Evolutionary conservation across 2,888 invertebrate species (phyloP).

Genomic region (Cybosia mesomella): DNA sequence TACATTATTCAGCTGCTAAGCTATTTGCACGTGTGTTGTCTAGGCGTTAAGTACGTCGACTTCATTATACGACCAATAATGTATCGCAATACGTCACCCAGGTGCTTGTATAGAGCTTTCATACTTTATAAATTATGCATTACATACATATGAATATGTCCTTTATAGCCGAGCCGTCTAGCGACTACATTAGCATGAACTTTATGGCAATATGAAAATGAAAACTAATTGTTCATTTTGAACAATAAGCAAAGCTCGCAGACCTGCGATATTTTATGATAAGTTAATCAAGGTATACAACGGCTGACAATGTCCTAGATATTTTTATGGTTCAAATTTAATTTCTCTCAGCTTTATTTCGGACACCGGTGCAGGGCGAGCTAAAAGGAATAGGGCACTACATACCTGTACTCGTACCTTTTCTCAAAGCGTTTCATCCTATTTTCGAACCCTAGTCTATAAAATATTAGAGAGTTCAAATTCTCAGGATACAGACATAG

Average conservation of each 20-base stretch:
- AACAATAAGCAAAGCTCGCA: background rate
- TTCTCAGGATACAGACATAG: background rate
- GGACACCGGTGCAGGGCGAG: background rate
- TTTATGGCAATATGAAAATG: constrained; percentile 11
- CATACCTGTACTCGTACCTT: background rate
- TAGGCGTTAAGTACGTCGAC: background rate
- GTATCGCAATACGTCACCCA: constrained; percentile 1
- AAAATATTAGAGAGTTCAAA: background rate
- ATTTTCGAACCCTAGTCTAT: background rate
- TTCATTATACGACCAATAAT: constrained; percentile 5
- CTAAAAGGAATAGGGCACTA: background rate
- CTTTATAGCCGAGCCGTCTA: constrained; percentile 7
- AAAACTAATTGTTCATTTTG: background rate
- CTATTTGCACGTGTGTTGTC: constrained; percentile 3
- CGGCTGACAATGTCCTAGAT: background rate
- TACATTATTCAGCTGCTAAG: constrained; percentile 9
- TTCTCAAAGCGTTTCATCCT: background rate
- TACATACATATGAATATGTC: constrained; percentile 3
- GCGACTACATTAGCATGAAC: constrained; percentile 13
- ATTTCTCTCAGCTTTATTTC: background rate
- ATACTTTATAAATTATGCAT: constrained; percentile 13
- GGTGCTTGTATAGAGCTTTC: background rate
- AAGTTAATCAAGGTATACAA: background rate
- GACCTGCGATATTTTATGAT: constrained; percentile 3
- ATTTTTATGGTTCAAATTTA: background rate